A percentile compares a stretch with the other conserved stretches of the same genome.
These are phyloP conservation scores for Lepidostoma basale DNA, from an alignment of 1,140 invertebrate species.

Conservation along the genomic window DNA sequence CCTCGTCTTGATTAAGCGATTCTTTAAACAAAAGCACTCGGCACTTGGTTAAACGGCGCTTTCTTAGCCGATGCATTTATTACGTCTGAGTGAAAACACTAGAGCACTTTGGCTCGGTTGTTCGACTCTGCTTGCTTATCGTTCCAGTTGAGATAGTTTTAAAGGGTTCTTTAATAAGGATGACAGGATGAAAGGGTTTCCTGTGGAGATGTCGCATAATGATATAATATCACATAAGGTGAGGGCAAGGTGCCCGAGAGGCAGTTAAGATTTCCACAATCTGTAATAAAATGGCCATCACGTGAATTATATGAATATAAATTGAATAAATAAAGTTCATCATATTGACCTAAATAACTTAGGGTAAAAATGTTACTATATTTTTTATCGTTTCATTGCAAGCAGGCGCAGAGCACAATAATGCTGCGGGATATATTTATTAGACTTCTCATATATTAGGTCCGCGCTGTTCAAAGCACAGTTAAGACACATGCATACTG, in stretches of 20 bases:
- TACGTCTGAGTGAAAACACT: background rate
- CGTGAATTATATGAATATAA: too few species aligned
- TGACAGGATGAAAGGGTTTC: slow-evolving; percentile 11
- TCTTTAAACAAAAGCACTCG: background rate
- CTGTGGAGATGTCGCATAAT: background rate
- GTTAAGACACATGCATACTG: too few species aligned
- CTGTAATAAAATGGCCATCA: background rate
- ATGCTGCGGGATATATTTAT: too few species aligned
- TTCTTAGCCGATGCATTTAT: background rate
- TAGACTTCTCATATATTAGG: too few species aligned
- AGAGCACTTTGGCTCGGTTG: background rate
- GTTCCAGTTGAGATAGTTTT: slow-evolving; percentile 1
- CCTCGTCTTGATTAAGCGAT: background rate
- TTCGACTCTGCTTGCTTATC: background rate
- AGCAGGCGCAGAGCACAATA: too few species aligned
- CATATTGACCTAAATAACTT: too few species aligned
- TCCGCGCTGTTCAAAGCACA: too few species aligned
- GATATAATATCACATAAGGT: too few species aligned
- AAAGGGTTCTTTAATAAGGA: slow-evolving; percentile 14
- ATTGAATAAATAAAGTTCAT: too few species aligned
- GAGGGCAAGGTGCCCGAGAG: background rate
- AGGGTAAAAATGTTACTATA: too few species aligned
- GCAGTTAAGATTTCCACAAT: background rate
- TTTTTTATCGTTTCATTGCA: too few species aligned
- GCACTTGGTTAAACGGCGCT: background rate